These are phyloP conservation scores for Chalcosyrphus nemorum DNA, from an alignment of 2,888 invertebrate genomes.

Conservation along the genomic window DNA sequence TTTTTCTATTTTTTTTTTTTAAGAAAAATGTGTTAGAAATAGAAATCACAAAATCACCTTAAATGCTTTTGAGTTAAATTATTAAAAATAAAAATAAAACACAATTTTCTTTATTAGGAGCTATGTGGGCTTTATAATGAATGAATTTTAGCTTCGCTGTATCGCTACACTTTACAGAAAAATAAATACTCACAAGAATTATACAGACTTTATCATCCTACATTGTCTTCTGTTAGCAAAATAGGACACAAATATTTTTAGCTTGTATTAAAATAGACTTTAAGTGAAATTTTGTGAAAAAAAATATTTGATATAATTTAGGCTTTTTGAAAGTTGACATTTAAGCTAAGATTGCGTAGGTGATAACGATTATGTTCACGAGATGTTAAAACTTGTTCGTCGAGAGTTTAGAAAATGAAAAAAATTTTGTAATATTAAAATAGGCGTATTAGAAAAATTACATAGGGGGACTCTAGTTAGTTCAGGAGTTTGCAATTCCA, in stretches of 20 bases:
- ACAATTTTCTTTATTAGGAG: slow-evolving; percentile 24
- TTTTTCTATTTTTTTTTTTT: background rate
- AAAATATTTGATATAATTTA: too few species aligned
- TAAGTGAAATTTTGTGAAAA: too few species aligned
- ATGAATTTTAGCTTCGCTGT: slow-evolving; percentile 43
- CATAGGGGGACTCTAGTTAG: too few species aligned
- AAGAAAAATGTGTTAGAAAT: background rate
- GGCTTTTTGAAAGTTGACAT: too few species aligned
- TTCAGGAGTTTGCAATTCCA: too few species aligned
- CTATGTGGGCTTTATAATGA: slow-evolving; percentile 28
- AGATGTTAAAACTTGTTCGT: too few species aligned
- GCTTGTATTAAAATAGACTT: too few species aligned
- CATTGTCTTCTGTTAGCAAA: background rate
- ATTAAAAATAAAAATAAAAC: slow-evolving; percentile 8
- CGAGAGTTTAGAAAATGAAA: too few species aligned
- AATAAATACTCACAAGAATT: background rate
- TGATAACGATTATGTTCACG: too few species aligned
- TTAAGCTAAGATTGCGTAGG: too few species aligned
- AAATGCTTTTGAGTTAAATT: slow-evolving; percentile 33
- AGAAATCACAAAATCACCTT: slow-evolving; percentile 23
- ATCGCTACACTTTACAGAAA: slow-evolving; percentile 40
- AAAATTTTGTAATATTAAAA: too few species aligned
- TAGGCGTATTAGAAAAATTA: too few species aligned
- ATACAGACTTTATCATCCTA: background rate
- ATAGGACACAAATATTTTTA: background rate